These are phyloP conservation scores for Monopis laevigella DNA, from an alignment of 2,888 invertebrate genomes.

Conservation along the genomic window DNA sequence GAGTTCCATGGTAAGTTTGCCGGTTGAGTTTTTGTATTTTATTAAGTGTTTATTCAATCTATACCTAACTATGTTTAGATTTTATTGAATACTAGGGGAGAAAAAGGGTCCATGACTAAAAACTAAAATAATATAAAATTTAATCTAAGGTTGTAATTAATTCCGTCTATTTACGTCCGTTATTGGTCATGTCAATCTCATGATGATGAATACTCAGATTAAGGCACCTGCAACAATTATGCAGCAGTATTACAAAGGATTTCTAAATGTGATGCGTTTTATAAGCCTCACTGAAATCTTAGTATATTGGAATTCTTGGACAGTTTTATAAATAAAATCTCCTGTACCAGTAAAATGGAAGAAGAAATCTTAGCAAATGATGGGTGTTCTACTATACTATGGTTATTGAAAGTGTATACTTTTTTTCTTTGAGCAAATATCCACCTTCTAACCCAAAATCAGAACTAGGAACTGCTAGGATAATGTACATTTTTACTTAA, in stretches of 20 bases:
- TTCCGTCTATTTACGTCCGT: no score
- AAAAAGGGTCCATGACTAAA: no score
- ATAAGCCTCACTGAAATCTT: conserved; percentile 87
- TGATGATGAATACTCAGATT: conserved; percentile 66
- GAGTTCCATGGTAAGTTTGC: conserved; percentile 69
- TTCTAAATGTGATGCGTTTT: conserved; percentile 87
- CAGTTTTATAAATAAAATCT: conserved; percentile 69
- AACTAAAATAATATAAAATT: no score
- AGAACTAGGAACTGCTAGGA: conserved; percentile 71
- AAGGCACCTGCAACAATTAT: conserved; percentile 70
- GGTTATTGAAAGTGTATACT: conserved; percentile 83
- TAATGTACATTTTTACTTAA: conserved; percentile 75
- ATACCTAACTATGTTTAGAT: no score
- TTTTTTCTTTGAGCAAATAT: conserved; percentile 55
- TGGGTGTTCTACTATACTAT: conserved; percentile 81
- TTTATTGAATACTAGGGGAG: no score
- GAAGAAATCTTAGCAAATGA: conserved; percentile 86
- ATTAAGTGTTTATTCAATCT: no score
- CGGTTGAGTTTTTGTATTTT: no score
- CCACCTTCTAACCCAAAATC: conserved; percentile 54
- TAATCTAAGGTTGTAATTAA: no score
- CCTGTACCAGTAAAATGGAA: conserved; percentile 84
- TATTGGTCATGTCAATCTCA: no score
- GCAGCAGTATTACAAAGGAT: conserved; percentile 89
- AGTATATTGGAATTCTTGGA: conserved; percentile 88